Evolutionary conservation across 1,140 invertebrate species (phyloP), one percentile per base, ranked within the genome.

Genomic region (Rhagoletis pomonella): DNA sequence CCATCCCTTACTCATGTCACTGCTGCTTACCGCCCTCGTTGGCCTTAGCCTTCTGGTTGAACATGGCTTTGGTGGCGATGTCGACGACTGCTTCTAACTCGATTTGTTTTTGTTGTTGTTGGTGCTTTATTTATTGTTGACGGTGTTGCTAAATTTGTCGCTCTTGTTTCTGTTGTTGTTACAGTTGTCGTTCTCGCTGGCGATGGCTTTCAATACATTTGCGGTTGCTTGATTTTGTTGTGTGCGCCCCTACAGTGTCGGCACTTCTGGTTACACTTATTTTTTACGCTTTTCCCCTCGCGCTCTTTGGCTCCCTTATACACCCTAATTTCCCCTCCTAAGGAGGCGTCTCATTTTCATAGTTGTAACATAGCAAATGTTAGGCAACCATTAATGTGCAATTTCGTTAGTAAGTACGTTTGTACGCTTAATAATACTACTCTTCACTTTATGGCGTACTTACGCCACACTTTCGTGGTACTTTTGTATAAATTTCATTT

Each of bases 401-500:
- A 10, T 50, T 29, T 29, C 19, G 44, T 81, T 81, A 1, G 47
- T n/a, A n/a, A n/a, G n/a, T 81, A 9, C 47, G 73, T 81, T 81
- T 55, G 47, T 81, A 4, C n/a, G 4, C 73, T 81, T 81, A 55
- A 81, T 81, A 81, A 50, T 55, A 19, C 47, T 17, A 81, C 73
- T 19, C 73, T 81, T 50, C 47, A 81, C 17, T 81, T 81, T 81
- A 81, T 81, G 47, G 17, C 73, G 73, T 81, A 19, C 73, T 81
- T 81, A 39, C n/a, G 47, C 17, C 47, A 6, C 47, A 81, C 47
- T 81, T 81, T 58, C 73, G 44, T 42, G 47, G 17, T 42, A 55
- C 73, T 81, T 81, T 42, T 81, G 50, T 58, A 55, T 58, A 81
- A 81, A 81, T 58, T 55, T 81, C n/a, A 81, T 81, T 81, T 81